Evolutionary conservation across 2,888 invertebrate species (phyloP).

Genomic region (Ormyrus thymus): DNA sequence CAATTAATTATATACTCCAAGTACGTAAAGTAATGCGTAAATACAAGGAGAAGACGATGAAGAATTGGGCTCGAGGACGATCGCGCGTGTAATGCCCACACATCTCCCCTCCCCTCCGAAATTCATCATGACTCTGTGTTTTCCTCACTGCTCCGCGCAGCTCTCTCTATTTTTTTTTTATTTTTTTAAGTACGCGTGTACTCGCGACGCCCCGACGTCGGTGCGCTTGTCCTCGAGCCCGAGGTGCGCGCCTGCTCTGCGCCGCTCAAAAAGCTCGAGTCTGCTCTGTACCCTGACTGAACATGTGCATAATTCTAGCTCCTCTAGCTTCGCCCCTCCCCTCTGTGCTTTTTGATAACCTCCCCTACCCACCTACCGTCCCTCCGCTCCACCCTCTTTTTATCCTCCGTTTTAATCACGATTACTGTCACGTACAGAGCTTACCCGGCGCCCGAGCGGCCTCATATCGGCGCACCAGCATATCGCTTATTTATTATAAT

Average conservation of each 20-base stretch:
- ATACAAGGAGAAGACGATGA: slow-evolving; percentile 53
- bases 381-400: slow-evolving; percentile 17
- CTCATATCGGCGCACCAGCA: slow-evolving; percentile 70
- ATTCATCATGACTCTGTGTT: slow-evolving; percentile 29
- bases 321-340: slow-evolving; percentile 44
- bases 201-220: slow-evolving; percentile 63
- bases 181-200: slow-evolving; percentile 18
- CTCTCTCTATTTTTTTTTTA: not conserved
- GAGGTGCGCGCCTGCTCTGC: slow-evolving; percentile 68
- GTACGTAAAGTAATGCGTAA: slow-evolving; percentile 48
- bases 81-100: slow-evolving; percentile 57
- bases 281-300: slow-evolving; percentile 73
- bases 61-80: slow-evolving; percentile 75
- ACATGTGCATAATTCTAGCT: slow-evolving; percentile 57
- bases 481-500: slow-evolving; percentile 73
- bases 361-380: slow-evolving; percentile 6
- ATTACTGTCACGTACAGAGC: slow-evolving; percentile 72
- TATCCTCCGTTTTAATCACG: slow-evolving; percentile 58
- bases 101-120: not conserved
- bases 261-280: slow-evolving; percentile 67
- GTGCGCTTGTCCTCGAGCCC: slow-evolving; percentile 74
- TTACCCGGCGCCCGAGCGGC: slow-evolving; percentile 69
- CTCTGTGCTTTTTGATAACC: not conserved
- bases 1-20: slow-evolving; percentile 48
- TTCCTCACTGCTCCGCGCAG: not conserved